Evolutionary conservation across 2,113 vertebrate genomes (phyloP).

Genomic region (Lasiurus cinereus): DNA sequence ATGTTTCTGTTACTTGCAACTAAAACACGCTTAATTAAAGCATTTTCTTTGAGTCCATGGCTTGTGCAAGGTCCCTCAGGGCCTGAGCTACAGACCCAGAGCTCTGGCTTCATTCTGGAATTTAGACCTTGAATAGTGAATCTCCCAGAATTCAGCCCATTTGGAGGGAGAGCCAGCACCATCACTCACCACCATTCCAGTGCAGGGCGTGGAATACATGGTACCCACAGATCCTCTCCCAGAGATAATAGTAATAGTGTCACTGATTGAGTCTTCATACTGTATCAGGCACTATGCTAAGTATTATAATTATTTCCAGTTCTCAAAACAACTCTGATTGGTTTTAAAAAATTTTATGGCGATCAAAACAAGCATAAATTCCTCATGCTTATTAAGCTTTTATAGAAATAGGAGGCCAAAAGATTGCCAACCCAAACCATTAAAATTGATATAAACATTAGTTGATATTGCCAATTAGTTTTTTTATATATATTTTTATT

Average conservation of each 20-base stretch:
- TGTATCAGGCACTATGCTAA: not conserved
- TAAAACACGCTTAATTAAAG: not conserved
- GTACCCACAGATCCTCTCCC: not conserved
- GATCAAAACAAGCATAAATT: constrained; percentile 47
- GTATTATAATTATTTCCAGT: constrained; percentile 47
- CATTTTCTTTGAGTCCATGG: not conserved
- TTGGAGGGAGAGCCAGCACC: not conserved
- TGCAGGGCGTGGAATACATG: not conserved
- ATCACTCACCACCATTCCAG: not conserved
- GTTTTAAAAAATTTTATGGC: constrained; percentile 36
- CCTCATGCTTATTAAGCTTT: constrained; percentile 36
- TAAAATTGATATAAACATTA: constrained; percentile 38
- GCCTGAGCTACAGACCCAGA: not conserved
- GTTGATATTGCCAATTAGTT: constrained; percentile 24
- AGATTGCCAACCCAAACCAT: constrained; percentile 30
- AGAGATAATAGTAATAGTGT: not conserved
- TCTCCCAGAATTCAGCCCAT: not conserved
- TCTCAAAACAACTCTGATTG: not conserved
- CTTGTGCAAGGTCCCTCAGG: not conserved
- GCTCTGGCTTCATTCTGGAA: constrained; percentile 44
- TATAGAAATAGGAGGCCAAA: constrained; percentile 34
- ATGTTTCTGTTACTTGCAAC: not conserved
- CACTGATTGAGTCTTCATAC: not conserved
- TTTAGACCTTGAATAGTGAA: constrained; percentile 31
- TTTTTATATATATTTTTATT: not conserved